These are phyloP conservation scores for Prietella phreatophila DNA, from an alignment of 2,113 vertebrate species.

Conservation along the genomic window DNA sequence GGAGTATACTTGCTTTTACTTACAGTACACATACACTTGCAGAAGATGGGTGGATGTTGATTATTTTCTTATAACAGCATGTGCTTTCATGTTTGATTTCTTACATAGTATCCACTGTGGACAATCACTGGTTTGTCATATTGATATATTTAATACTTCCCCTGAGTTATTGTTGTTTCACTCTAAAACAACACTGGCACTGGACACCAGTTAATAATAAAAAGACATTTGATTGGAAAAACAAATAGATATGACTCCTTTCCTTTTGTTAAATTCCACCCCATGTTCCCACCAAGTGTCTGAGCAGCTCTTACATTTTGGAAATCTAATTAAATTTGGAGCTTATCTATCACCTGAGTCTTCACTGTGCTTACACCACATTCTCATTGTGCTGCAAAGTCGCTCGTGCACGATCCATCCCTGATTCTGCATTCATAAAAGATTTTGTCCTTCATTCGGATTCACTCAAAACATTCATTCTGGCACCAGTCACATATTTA, in stretches of 20 bases:
- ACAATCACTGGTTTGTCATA: not conserved
- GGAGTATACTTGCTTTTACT: not conserved
- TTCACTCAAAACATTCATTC: not conserved
- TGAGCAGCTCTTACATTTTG: constrained; percentile 1
- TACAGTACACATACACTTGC: not conserved
- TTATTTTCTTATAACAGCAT: not conserved
- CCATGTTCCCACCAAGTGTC: not conserved
- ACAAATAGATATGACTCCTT: no score
- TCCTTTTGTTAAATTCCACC: not conserved
- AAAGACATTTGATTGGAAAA: not conserved
- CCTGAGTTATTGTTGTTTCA: not conserved
- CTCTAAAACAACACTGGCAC: not conserved
- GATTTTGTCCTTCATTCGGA: not conserved
- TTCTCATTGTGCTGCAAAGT: not conserved
- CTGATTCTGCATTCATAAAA: not conserved
- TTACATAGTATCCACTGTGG: not conserved
- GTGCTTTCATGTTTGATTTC: not conserved
- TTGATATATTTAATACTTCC: no score
- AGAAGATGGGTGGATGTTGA: not conserved
- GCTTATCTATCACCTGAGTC: constrained; percentile 19
- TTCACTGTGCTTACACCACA: constrained; percentile 9
- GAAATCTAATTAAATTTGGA: constrained; percentile 15
- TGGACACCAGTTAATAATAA: not conserved
- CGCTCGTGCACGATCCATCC: not conserved
- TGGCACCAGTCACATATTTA: not conserved